Base-by-base conservation (phyloP, 2,113 vertebrate species). In the Dascyllus trimaculatus region DNA sequence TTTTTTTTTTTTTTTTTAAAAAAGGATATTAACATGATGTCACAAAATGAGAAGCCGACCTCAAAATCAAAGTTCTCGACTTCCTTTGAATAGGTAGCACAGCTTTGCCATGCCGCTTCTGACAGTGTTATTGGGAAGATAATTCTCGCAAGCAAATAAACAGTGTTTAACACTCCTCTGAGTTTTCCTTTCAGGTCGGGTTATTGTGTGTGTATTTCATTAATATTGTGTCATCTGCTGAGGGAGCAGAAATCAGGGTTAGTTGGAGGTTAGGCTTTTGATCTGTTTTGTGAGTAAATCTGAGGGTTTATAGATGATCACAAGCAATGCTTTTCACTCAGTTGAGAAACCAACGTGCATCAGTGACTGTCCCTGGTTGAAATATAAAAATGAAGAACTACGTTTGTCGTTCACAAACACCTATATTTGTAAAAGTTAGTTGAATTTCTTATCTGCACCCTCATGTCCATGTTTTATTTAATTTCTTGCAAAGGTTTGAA, bases 151-250 rank as follows among this genome's bases (percentile, higher is more conserved):
- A 78, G 69, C 56, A 87, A 82, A 88, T 71, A 88, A 80, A 87
- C 79, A 69, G 73, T 58, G 56, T 60, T 68, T 53, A 48, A 80
- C 57, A 80, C 52, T 53, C 57, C 26, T 84, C 65, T 84, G 73
- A 71, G 38, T 74, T 84, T 80, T 70, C 52, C 45, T 82, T 75
- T 87, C 74, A 73, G 75, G 75, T 82, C 62, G 52, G 54, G 19
- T 82, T 87, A 88, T 79, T 91, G 73, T 81, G 62, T 63, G 64
- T 68, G 73, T 77, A 76, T 85, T 90, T 88, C 71, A 71, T 73
- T 74, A 71, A 72, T 89, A 80, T 90, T 87, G 79, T 89, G 85
- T 89, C 85, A 82, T 88, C 72, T 72, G 69, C 62, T 25, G 59
- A 80, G 53, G 57, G 58, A 77, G 72, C 15, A 78, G 81, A 82